Conservation (phyloP, 2,113 vertebrate species). For the Ceyx margarethae region DNA sequence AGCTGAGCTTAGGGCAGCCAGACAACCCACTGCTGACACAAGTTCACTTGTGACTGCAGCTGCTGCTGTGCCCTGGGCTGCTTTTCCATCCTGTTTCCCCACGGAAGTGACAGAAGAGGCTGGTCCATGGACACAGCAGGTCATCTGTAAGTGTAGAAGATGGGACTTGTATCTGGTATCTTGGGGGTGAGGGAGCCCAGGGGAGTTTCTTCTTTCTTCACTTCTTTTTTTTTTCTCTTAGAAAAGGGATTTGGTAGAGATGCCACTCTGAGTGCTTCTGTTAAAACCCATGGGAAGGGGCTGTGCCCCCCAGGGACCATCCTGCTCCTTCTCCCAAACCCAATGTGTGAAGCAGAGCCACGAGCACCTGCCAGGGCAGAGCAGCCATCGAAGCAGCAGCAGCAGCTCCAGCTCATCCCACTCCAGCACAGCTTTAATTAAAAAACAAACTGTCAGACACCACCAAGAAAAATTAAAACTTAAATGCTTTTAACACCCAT, state of each 20-base stretch:
- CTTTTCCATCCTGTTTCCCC: not conserved
- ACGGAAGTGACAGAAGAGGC: not conserved
- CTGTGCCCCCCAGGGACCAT: not conserved
- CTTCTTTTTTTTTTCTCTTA: not conserved
- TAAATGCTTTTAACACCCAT: not conserved
- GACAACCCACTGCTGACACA: rapidly evolving
- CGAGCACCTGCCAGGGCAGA: not conserved
- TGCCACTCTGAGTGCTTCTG: not conserved
- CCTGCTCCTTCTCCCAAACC: not conserved
- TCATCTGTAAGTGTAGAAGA: not conserved
- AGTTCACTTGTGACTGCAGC: not conserved
- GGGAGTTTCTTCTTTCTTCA: not conserved
- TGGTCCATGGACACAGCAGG: rapidly evolving
- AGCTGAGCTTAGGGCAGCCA: not conserved
- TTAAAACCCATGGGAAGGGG: not conserved
- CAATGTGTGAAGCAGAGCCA: not conserved
- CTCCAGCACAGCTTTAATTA: not conserved
- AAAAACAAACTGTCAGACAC: constrained; percentile 2
- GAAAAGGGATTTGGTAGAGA: not conserved
- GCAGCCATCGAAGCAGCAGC: not conserved
- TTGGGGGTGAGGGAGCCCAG: not conserved
- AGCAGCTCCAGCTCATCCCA: not conserved
- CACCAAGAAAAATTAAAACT: not conserved
- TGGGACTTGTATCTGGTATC: not conserved
- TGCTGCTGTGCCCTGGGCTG: not conserved